Evolutionary conservation across 2,888 invertebrate species (phyloP), one percentile per base, ranked within the genome.

Genomic region (Coelopa pilipes): DNA sequence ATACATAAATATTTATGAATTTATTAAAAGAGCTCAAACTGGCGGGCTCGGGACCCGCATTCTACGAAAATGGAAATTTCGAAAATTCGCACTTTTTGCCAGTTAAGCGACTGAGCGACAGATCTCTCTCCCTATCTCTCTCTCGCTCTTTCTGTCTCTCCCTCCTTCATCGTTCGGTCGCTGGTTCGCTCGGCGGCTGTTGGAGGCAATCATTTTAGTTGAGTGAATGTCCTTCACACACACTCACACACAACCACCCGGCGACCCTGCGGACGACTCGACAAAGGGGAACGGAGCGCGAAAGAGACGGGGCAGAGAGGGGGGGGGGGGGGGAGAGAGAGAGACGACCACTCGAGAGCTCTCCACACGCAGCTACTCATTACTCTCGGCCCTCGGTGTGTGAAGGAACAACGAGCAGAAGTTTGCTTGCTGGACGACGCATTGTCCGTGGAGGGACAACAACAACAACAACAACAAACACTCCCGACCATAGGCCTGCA

Each of bases 1-100:
- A 86, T 86, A 82, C 81, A 86, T 86, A 86, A 86, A 86, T 86
- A 86, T 86, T 86, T 86, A 86, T 86, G 86, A 83, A 86, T 92
- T 84, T 92, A 91, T 86, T 92, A 83, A 84, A 82, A 83, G 81
- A 78, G 81, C 81, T 78, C 79, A 79, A 79, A 79, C 78, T 74
- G 72, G 57, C 15, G 65, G 65, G 46, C 46, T 63, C 73, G 63
- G 73, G 55, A 67, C 21, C 19, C 17, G 60, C 60, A 69, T 63
- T 73, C 68, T 68, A 53, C 62, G 76, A 75, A 70, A 75, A 76
- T 76, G 77, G 55, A 53, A 70, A 72, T 76, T 76, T 50, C 50
- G 71, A 76, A 75, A 72, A 70, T 75, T 74, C 67, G 72, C 75
- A 67, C 74, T 74, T 74, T 75, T 76, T 70, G 74, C 72, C 67